A percentile compares a stretch with the other conserved stretches of the same genome.
phyloP scores from a whole-genome alignment of 2,797 vertebrate genomes.

The Aeoliscus strigatus region DNA sequence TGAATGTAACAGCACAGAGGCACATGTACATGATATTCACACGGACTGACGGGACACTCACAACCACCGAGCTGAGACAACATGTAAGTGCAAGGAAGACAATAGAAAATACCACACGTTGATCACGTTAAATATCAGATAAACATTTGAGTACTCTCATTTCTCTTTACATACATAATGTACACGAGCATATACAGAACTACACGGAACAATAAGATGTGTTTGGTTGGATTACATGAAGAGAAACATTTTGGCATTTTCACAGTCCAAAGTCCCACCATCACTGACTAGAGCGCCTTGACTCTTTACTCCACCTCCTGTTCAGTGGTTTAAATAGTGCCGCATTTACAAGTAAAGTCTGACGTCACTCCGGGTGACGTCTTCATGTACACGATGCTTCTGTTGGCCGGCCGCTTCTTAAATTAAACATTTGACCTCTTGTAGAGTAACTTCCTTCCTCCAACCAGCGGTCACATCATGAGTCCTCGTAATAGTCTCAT shows the following conservation, averaged over 20 bases:
- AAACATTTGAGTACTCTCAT: constrained; percentile 81
- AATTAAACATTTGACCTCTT: constrained; percentile 35
- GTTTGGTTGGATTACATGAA: constrained; percentile 75
- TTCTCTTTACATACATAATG: constrained; percentile 78
- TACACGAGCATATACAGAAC: constrained; percentile 80
- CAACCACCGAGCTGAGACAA: constrained; percentile 80
- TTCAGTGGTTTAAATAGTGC: constrained; percentile 55
- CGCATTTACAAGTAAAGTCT: constrained; percentile 49
- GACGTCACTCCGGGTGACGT: constrained; percentile 64
- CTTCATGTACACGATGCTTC: constrained; percentile 28
- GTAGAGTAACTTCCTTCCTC: constrained; percentile 1
- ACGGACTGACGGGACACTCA: constrained; percentile 79
- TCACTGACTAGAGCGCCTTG: no score
- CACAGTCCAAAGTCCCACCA: no score
- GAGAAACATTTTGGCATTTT: no score
- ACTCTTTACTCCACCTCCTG: no score
- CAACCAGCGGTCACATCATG: constrained; percentile 45
- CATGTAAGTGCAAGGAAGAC: constrained; percentile 87
- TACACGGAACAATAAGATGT: constrained; percentile 75
- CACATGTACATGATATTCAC: constrained; percentile 74
- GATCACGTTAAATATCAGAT: constrained; percentile 87
- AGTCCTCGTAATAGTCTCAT: constrained; percentile 20
- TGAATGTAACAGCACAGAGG: constrained; percentile 73
- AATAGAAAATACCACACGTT: constrained; percentile 84
- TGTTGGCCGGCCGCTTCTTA: constrained; percentile 23